These are phyloP conservation scores for Drosophila anceps DNA, from an alignment of 2,888 invertebrate genomes.

Conservation along the genomic window DNA sequence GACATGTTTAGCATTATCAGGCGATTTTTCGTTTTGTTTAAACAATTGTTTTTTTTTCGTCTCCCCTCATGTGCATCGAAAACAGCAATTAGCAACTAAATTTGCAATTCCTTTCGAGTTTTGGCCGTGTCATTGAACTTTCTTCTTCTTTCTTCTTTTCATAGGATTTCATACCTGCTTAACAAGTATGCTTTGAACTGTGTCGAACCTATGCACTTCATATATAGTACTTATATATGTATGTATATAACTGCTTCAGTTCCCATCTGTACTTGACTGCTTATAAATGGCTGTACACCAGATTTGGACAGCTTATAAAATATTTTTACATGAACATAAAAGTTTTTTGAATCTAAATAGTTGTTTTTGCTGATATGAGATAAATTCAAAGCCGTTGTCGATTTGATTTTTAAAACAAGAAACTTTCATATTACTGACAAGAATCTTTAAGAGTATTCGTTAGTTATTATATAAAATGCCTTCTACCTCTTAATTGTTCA, in stretches of 20 bases:
- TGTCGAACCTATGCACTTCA: slow-evolving; percentile 14
- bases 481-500: no score
- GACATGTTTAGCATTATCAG: neutral
- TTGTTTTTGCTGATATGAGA: neutral
- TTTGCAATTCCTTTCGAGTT: slow-evolving; percentile 27
- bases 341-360: neutral
- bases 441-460: no score
- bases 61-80: slow-evolving; percentile 11
- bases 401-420: no score
- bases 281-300: neutral
- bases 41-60: neutral
- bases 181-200: slow-evolving; percentile 9
- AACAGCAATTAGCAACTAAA: slow-evolving; percentile 35
- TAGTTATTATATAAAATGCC: no score
- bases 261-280: neutral
- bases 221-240: neutral
- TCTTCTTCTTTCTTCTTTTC: neutral
- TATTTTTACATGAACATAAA: neutral
- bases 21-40: slow-evolving; percentile 11
- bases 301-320: neutral
- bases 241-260: neutral
- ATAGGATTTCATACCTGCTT: slow-evolving; percentile 11
- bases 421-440: no score
- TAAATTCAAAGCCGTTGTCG: neutral
- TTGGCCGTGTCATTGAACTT: slow-evolving; percentile 48